Evolutionary conservation across 1,140 invertebrate genomes (phyloP).

Genomic region (Hylaeus anthracinus): DNA sequence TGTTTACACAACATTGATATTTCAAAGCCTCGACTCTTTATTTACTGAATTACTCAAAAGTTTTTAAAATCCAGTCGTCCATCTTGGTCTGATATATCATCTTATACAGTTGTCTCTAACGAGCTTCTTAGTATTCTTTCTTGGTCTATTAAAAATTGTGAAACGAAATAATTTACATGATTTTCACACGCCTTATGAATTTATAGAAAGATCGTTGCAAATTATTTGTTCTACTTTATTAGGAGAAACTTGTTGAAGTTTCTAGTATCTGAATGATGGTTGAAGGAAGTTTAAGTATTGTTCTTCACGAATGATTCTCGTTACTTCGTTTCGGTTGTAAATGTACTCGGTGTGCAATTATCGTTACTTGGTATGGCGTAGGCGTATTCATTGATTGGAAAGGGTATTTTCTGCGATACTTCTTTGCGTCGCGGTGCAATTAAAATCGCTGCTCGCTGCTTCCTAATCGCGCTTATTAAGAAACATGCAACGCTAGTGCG

Average conservation of each 20-base stretch:
- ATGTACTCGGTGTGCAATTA: not conserved
- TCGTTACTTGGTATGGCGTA: not conserved
- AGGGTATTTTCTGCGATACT: not conserved
- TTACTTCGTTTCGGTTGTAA: too few species aligned
- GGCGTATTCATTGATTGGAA: not conserved
- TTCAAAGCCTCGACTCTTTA: too few species aligned
- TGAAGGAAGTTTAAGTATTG: not conserved
- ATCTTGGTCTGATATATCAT: too few species aligned
- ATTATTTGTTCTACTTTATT: not conserved
- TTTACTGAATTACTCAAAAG: too few species aligned
- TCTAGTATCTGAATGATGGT: not conserved
- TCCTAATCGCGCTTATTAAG: not conserved
- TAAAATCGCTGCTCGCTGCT: not conserved
- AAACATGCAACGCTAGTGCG: not conserved
- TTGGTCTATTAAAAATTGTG: conserved; percentile 20
- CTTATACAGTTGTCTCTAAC: not conserved
- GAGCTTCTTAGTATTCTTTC: not conserved
- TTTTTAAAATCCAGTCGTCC: too few species aligned
- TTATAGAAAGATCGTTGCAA: not conserved
- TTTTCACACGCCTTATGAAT: not conserved
- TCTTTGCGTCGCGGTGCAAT: not conserved
- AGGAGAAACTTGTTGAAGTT: conserved; percentile 12
- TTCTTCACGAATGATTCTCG: too few species aligned
- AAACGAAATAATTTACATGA: conserved; percentile 6
- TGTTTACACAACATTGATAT: too few species aligned